Percentiles rank a stretch among this genome's conserved stretches.
phyloP scores from a whole-genome alignment of 1,140 invertebrate species.

The Leptopilina clavipes region DNA sequence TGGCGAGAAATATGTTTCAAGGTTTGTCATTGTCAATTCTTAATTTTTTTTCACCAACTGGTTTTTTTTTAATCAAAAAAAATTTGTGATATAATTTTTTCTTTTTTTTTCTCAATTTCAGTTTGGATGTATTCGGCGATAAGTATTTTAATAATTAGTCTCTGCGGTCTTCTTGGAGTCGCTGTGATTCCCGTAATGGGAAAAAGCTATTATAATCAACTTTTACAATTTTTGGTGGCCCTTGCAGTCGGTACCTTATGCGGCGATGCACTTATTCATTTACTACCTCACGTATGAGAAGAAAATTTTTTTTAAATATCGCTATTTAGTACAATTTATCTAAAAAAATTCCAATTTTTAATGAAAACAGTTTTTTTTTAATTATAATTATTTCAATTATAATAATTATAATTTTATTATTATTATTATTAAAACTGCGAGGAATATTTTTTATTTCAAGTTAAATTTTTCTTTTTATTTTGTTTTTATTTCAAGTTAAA shows the following conservation, averaged over 20 bases:
- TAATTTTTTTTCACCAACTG: slow-evolving; percentile 31
- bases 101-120: slow-evolving; percentile 67
- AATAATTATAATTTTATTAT: no score
- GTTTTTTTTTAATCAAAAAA: not conserved
- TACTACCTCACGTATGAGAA: slow-evolving; percentile 89
- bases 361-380: no score
- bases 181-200: slow-evolving; percentile 93
- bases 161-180: slow-evolving; percentile 88
- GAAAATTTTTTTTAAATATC: no score
- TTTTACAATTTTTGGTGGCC: slow-evolving; percentile 93
- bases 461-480: no score
- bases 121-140: slow-evolving; percentile 89
- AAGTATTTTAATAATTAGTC: slow-evolving; percentile 88
- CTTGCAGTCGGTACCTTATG: slow-evolving; percentile 93
- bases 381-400: no score
- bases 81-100: no score
- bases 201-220: slow-evolving; percentile 90
- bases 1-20: slow-evolving; percentile 67
- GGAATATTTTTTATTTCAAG: no score
- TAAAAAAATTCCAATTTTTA: no score
- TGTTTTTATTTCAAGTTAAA: no score
- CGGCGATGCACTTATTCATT: slow-evolving; percentile 93
- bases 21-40: slow-evolving; percentile 51
- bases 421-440: no score
- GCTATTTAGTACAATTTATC: no score